Evolutionary conservation across 2,797 vertebrate genomes (phyloP).

Genomic region (Scyliorhinus canicula): DNA sequence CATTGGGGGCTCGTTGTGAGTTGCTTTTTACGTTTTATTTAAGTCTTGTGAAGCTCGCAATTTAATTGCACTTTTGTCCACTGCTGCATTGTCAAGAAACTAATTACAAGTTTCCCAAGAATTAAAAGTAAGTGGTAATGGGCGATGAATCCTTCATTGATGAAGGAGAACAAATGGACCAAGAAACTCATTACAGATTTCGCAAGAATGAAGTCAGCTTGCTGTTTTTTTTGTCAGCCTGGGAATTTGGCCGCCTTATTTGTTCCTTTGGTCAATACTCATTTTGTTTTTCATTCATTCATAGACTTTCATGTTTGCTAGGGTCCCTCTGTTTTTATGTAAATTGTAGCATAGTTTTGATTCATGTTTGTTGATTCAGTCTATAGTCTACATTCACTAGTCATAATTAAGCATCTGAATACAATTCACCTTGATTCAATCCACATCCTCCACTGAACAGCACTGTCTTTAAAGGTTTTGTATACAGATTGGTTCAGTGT

Average conservation of each 20-base stretch:
- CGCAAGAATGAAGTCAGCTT: not conserved
- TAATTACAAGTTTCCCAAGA: constrained; percentile 30
- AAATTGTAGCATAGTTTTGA: not conserved
- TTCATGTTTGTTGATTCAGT: not conserved
- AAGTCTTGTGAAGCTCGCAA: not conserved
- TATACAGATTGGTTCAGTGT: not conserved
- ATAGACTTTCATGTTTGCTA: not conserved
- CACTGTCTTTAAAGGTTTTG: not conserved
- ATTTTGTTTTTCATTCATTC: constrained; percentile 21
- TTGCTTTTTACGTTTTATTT: constrained; percentile 26
- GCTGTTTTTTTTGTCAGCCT: not conserved
- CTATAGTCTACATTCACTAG: not conserved
- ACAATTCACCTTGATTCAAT: not conserved
- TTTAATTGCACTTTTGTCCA: not conserved
- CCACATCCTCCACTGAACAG: not conserved
- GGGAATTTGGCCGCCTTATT: constrained; percentile 12
- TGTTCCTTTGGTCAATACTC: not conserved
- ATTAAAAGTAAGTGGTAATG: not conserved
- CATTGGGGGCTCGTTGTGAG: not conserved
- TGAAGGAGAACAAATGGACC: not conserved
- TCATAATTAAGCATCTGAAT: not conserved
- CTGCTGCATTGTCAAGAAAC: not conserved
- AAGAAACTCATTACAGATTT: not conserved
- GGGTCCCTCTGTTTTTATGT: not conserved
- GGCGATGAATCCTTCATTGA: not conserved